Evolutionary conservation across 1,140 invertebrate species (phyloP), one percentile per base, ranked within the genome.

Genomic region (Heliconius melpomene): DNA sequence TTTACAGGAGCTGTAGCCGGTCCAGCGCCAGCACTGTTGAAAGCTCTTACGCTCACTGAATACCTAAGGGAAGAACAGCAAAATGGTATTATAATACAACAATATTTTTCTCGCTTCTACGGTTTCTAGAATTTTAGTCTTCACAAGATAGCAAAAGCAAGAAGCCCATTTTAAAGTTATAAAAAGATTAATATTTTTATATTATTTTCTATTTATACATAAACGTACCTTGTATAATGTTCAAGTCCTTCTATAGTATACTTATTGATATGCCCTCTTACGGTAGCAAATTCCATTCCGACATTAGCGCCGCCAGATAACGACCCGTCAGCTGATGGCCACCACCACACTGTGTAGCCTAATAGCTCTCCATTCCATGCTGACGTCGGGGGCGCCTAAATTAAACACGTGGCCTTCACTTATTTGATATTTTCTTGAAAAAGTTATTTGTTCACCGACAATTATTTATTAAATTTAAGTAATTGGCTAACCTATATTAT

Each of bases 21-120:
- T 29, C 98, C 98, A n/a, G 96, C 96, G 1, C 98, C 98, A 74
- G 98, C 97, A 80, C 96, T 96, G 89, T 99, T 99, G 89, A 98
- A 98, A 1, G 98, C 98, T 90, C 97, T 96, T 6, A 99, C 97
- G 52, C 96, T 96, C 71, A 98, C 96, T 79, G 97, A 96, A 93
- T 98, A 99, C 84, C 97, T 96, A 16, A 96, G 97, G 83, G 82
- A 46, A 75, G 50, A 79, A 66, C 72, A 50, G 26, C 26, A 11
- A 23, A 60, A 29, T 66, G 23, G 23, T 1, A 9, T 66, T 13
- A 66, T 29, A 66, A 60, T n/a, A 20, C n/a, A n/a, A n/a, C 8
- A n/a, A 57, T 57, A 52, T 52, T 20, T 52, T 7, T 52, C 13
- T 7, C 0, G 6, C 1, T 52, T 18, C 50, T 20, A 52, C 18